Conservation (phyloP, 2,113 vertebrate species). For the Dromiciops gliroides region DNA sequence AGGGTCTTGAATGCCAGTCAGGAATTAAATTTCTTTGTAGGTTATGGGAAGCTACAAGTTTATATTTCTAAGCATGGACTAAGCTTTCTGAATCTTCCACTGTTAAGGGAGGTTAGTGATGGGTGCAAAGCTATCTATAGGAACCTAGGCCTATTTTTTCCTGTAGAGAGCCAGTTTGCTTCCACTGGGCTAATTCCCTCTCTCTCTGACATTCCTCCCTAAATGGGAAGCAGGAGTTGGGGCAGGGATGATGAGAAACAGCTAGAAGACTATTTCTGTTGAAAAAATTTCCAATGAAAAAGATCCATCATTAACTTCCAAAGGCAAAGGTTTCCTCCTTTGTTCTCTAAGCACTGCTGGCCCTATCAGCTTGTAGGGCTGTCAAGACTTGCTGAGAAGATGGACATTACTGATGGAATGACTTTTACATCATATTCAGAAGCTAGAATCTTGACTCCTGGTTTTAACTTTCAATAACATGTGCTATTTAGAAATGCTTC, state of each 20-base stretch:
- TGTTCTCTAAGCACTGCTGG: background rate
- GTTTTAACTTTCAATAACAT: background rate
- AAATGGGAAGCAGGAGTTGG: background rate
- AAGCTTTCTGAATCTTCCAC: background rate
- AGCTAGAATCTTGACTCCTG: accelerated
- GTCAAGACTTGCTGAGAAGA: background rate
- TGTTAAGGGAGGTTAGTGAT: background rate
- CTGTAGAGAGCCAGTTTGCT: background rate
- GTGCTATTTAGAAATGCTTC: background rate
- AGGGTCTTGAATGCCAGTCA: background rate
- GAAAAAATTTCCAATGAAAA: background rate
- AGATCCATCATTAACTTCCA: background rate
- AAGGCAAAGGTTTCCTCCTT: background rate
- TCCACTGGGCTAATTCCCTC: background rate
- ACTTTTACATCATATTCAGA: background rate
- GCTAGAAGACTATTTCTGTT: background rate
- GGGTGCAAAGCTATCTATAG: background rate
- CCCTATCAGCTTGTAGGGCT: background rate
- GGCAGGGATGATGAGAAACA: background rate
- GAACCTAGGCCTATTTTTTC: background rate
- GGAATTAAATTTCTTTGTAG: background rate
- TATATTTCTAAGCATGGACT: background rate
- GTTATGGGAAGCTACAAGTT: background rate
- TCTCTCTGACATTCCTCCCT: background rate
- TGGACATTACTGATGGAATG: background rate